Evolutionary conservation across 2,113 vertebrate species (phyloP).

Genomic region (Gadus macrocephalus): DNA sequence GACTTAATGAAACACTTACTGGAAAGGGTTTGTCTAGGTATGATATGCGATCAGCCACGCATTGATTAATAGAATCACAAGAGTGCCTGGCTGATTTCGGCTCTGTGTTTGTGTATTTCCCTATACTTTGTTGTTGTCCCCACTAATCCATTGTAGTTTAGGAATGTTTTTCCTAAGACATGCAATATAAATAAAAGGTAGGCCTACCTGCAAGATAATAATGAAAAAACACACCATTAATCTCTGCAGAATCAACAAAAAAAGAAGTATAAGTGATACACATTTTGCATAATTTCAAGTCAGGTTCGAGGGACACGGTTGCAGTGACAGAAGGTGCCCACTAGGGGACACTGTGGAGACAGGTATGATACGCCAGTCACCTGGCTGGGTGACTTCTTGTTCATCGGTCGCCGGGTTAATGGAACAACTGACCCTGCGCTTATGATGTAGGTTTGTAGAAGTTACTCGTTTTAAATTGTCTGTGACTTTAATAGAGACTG

Average conservation of each 20-base stretch:
- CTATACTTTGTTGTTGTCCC: too few species aligned
- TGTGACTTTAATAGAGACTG: slow-evolving; percentile 36
- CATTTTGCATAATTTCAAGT: not conserved
- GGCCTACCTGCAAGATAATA: too few species aligned
- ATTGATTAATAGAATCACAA: not conserved
- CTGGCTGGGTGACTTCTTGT: slow-evolving; percentile 6
- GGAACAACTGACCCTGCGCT: not conserved
- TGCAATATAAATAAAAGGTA: too few species aligned
- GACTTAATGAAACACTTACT: slow-evolving; percentile 15
- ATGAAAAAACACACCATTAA: too few species aligned
- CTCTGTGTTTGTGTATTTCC: too few species aligned
- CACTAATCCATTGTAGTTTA: too few species aligned
- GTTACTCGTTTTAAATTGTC: slow-evolving; percentile 34
- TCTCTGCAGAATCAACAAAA: not conserved
- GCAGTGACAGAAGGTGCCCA: slow-evolving; percentile 55
- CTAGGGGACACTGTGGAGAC: slow-evolving; percentile 61
- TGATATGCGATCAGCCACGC: not conserved
- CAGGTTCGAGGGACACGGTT: not conserved
- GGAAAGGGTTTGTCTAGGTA: not conserved
- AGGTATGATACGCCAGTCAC: slow-evolving; percentile 25
- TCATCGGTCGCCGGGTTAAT: not conserved
- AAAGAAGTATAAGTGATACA: not conserved
- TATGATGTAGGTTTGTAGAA: slow-evolving; percentile 26
- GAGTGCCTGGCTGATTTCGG: not conserved
- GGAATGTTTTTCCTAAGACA: too few species aligned